Conservation (phyloP, 2,888 invertebrate genomes). For the Pediacus dermestoides region DNA sequence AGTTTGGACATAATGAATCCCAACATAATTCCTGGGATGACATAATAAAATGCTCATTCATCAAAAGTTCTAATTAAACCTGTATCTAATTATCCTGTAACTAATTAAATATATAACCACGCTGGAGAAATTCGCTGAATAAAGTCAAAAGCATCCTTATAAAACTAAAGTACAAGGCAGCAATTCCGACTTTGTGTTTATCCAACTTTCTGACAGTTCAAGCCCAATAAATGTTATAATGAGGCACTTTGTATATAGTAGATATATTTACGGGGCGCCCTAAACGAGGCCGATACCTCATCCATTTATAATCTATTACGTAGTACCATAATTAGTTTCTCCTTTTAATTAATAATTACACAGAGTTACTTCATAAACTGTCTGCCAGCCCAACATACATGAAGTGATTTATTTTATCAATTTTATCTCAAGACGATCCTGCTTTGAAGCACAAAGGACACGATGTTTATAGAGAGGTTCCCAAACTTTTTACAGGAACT, state of each 20-base stretch:
- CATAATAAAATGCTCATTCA: slow-evolving; percentile 45
- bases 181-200: slow-evolving; percentile 46
- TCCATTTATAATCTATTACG: slow-evolving; percentile 45
- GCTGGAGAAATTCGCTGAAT: slow-evolving; percentile 38
- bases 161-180: slow-evolving; percentile 46
- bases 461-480: no score
- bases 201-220: slow-evolving; percentile 47
- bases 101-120: slow-evolving; percentile 50
- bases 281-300: slow-evolving; percentile 43
- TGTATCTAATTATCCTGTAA: slow-evolving; percentile 48
- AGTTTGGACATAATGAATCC: slow-evolving; percentile 35
- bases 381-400: no score
- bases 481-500: no score
- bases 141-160: slow-evolving; percentile 44
- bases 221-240: slow-evolving; percentile 47
- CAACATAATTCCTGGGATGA: slow-evolving; percentile 32
- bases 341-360: slow-evolving; percentile 50
- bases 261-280: slow-evolving; percentile 40
- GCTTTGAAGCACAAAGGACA: no score
- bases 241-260: slow-evolving; percentile 36
- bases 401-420: no score
- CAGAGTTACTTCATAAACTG: slow-evolving; percentile 40
- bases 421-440: no score
- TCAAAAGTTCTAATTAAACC: slow-evolving; percentile 52
- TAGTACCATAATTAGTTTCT: slow-evolving; percentile 46